phyloP scores from a whole-genome alignment of 2,888 invertebrate genomes.

The Dromius quadrimaculatus region DNA sequence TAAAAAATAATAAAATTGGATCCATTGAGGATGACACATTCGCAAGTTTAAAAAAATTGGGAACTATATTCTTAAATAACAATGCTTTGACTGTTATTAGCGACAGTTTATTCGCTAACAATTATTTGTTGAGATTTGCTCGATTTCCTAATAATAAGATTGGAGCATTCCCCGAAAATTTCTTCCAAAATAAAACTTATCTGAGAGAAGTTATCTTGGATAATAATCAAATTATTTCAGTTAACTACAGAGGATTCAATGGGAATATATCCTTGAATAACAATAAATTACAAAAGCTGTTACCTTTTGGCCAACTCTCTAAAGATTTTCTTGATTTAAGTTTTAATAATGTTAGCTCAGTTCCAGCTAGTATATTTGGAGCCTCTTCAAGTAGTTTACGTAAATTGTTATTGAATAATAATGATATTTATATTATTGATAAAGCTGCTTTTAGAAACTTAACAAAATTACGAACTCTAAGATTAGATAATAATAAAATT shows the following conservation, averaged over 20 bases:
- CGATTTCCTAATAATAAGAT: conserved; percentile 31
- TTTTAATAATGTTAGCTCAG: conserved; percentile 12
- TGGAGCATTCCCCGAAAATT: conserved; percentile 1
- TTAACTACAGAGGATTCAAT: conserved; percentile 7
- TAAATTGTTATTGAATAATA: conserved; percentile 7
- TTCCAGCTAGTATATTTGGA: conserved; percentile 12
- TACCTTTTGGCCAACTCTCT: background rate
- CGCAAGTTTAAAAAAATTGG: conserved; percentile 19
- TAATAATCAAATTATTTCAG: conserved; percentile 3
- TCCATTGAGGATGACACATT: conserved; percentile 10
- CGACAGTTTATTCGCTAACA: conserved; percentile 4
- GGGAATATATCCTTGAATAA: conserved; percentile 16
- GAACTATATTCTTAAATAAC: conserved; percentile 30
- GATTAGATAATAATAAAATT: conserved; percentile 24
- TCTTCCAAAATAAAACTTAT: conserved; percentile 14
- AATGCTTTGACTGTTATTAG: conserved; percentile 14
- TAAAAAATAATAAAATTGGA: conserved; percentile 22
- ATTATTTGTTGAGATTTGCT: conserved; percentile 13
- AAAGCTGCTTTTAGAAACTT: conserved; percentile 16
- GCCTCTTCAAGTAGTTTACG: background rate
- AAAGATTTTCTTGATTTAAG: conserved; percentile 2
- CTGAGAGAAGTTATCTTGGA: conserved; percentile 6
- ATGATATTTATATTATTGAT: conserved; percentile 1
- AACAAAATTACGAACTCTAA: conserved; percentile 16
- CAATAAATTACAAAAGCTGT: conserved; percentile 8